Conservation (phyloP, 1,140 invertebrate genomes). For the Procambarus clarkii region DNA sequence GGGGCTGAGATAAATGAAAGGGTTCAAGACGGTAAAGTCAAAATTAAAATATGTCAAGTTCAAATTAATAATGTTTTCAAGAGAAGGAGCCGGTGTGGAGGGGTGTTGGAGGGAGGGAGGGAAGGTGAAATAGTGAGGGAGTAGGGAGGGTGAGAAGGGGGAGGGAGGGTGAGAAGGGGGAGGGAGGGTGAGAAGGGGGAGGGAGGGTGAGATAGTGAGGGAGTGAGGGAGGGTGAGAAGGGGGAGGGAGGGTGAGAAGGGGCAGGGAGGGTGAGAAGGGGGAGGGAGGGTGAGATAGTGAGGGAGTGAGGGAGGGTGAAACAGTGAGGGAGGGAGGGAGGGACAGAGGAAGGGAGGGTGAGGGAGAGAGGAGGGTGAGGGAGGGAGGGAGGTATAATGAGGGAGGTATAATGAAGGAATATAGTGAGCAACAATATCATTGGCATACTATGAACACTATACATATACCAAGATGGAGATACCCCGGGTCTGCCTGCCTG, state of each 20-base stretch:
- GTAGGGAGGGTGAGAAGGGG: not conserved
- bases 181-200: not conserved
- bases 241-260: not conserved
- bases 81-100: not conserved
- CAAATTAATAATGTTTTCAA: not conserved
- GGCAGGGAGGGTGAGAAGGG: not conserved
- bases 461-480: no score
- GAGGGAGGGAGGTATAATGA: not conserved
- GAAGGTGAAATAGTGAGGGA: not conserved
- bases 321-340: not conserved
- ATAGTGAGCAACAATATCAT: no score
- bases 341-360: not conserved
- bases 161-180: not conserved
- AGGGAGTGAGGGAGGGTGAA: not conserved
- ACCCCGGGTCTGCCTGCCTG: no score
- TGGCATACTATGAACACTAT: no score
- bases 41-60: not conserved
- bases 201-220: no score
- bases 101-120: not conserved
- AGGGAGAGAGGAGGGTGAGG: not conserved
- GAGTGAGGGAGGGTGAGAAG: not conserved
- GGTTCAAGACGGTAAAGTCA: not conserved
- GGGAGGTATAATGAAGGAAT: not conserved
- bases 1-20: not conserved
- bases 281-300: not conserved